A percentile compares a stretch with the other conserved stretches of the same genome.
These are phyloP conservation scores for Tragelaphus buxtoni DNA, from an alignment of 2,113 vertebrate genomes.

Conservation along the genomic window DNA sequence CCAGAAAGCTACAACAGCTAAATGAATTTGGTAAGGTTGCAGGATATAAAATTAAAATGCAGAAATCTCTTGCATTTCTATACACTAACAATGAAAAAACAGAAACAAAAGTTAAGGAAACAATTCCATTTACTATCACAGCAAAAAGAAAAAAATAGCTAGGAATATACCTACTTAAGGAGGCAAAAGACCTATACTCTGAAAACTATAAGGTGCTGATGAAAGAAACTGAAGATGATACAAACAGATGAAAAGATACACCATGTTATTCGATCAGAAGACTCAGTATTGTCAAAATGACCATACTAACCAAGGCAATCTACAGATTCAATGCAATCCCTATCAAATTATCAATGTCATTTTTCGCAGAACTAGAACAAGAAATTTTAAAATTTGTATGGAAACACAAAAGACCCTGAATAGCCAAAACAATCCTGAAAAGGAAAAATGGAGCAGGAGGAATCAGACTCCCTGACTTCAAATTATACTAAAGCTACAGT, in stretches of 20 bases:
- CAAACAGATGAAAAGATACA: not conserved
- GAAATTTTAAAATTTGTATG: not conserved
- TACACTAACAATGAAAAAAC: not conserved
- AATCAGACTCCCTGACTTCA: not conserved
- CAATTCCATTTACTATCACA: not conserved
- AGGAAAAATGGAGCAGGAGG: not conserved
- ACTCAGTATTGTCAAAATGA: not conserved
- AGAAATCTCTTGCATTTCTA: not conserved
- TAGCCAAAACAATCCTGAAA: not conserved
- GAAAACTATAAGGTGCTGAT: not conserved
- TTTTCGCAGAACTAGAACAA: not conserved
- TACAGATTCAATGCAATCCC: not conserved
- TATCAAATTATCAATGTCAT: not conserved
- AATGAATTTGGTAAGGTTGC: not conserved
- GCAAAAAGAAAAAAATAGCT: not conserved
- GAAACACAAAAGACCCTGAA: not conserved
- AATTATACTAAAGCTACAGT: not conserved
- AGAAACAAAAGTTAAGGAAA: not conserved
- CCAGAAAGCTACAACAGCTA: not conserved
- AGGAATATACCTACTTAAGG: not conserved
- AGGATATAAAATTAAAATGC: not conserved
- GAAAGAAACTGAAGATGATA: not conserved
- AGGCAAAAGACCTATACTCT: not conserved
- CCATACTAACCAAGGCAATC: not conserved
- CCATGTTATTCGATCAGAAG: not conserved